Base-by-base conservation (phyloP, 2,888 invertebrate genomes). In the Acronicta psi region DNA sequence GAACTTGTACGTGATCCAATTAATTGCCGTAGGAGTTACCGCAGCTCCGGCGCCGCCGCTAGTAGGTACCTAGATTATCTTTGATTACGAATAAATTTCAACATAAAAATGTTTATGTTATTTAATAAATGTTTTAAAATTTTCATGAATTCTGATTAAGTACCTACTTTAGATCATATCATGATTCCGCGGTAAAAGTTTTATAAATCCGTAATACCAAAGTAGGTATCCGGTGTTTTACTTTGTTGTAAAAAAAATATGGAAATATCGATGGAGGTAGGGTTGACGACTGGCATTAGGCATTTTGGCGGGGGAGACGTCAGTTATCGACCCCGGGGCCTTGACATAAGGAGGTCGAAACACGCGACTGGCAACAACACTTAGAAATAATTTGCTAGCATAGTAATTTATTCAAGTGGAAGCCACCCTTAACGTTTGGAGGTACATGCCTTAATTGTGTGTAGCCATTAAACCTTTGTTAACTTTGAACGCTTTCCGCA, bases 181-280 rank as follows among this genome's bases (percentile, higher is more conserved):
- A n/a, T n/a, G n/a, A n/a, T n/a, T n/a, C n/a, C 17, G 10, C 31
- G 18, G 29, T 58, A 40, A 20, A 40, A 23, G 31, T 34, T 49
- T 45, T 5, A 2, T 1, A 34, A 34, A n/a, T 34, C 29, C 11
- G 13, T n/a, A n/a, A n/a, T n/a, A n/a, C n/a, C n/a, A n/a, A n/a
- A n/a, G n/a, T n/a, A n/a, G n/a, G n/a, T n/a, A n/a, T n/a, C n/a
- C n/a, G n/a, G 11, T 18, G 46, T 43, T 58, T 47, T 58, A 62
- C 62, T 69, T 64, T 62, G 66, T 53, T 14, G 59, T 71, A 51
- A 60, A 14, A 38, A 56, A 52, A 66, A 66, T 69, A 68, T 81
- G 73, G 76, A 79, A 84, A 82, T 71, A 80, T 77, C 75, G 69
- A 89, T 88, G 63, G 83, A 82, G 88, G 79, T 88, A 85, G 82